These are phyloP conservation scores for Sciurus vulgaris DNA, from an alignment of 2,797 vertebrate species.

Conservation along the genomic window DNA sequence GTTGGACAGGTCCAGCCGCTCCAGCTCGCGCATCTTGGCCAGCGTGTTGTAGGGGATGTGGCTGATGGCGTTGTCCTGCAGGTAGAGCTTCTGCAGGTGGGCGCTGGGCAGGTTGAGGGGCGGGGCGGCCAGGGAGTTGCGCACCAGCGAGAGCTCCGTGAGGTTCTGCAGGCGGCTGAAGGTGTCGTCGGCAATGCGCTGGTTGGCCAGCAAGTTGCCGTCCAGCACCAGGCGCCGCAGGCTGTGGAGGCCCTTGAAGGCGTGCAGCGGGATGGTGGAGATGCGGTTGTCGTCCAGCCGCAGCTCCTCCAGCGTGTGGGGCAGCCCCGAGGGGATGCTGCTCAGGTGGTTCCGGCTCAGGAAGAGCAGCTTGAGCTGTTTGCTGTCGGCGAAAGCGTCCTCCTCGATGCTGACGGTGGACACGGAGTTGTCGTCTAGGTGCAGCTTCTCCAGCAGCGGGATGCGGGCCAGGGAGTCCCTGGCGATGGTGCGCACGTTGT, in stretches of 20 bases:
- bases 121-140: slow-evolving; percentile 94
- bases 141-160: slow-evolving; percentile 95
- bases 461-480: slow-evolving; percentile 93
- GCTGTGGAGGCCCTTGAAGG: slow-evolving; percentile 94
- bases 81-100: slow-evolving; percentile 93
- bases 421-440: slow-evolving; percentile 97
- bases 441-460: slow-evolving; percentile 95
- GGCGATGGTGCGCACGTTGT: slow-evolving; percentile 94
- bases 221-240: slow-evolving; percentile 95
- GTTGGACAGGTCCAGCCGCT: slow-evolving; percentile 95
- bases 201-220: slow-evolving; percentile 97
- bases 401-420: slow-evolving; percentile 98
- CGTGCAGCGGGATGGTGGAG: slow-evolving; percentile 94
- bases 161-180: slow-evolving; percentile 93
- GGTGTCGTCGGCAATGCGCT: slow-evolving; percentile 97
- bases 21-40: slow-evolving; percentile 93
- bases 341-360: slow-evolving; percentile 97
- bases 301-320: slow-evolving; percentile 95
- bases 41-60: slow-evolving; percentile 94
- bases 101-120: slow-evolving; percentile 94
- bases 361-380: slow-evolving; percentile 93
- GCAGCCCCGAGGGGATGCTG: slow-evolving; percentile 96
- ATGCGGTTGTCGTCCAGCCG: slow-evolving; percentile 97
- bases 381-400: slow-evolving; percentile 95
- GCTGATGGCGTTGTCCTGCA: slow-evolving; percentile 96